phyloP scores from a whole-genome alignment of 2,888 invertebrate genomes.

The Campoletis raptor region DNA sequence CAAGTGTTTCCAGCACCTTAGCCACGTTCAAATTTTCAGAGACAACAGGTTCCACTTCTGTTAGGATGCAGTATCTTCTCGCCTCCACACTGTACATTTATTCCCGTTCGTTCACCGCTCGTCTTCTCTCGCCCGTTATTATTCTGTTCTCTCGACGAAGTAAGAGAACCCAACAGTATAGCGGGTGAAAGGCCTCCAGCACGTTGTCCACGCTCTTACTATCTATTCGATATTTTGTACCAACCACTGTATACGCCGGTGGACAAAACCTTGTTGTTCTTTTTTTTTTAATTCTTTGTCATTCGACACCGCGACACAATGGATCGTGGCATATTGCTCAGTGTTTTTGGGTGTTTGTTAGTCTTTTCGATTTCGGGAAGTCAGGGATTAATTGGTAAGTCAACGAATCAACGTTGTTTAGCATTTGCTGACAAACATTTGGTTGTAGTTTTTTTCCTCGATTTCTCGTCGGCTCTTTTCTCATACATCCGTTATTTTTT shows the following conservation, averaged over 20 bases:
- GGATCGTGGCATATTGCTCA: constrained; percentile 45
- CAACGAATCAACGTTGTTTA: not conserved
- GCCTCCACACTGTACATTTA: constrained; percentile 36
- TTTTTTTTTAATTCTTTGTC: constrained; percentile 29
- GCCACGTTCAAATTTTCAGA: constrained; percentile 11
- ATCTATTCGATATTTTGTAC: constrained; percentile 23
- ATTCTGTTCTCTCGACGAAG: constrained; percentile 33
- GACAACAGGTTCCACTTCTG: constrained; percentile 53
- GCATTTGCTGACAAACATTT: not conserved
- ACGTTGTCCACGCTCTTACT: constrained; percentile 48
- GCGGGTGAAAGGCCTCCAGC: constrained; percentile 66
- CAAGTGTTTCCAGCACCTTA: not conserved
- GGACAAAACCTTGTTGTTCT: constrained; percentile 1
- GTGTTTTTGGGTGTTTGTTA: constrained; percentile 37
- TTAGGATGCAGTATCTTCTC: constrained; percentile 8
- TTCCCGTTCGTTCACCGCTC: constrained; percentile 67
- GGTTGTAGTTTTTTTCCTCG: not conserved
- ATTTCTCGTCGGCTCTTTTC: not conserved
- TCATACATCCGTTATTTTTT: not conserved
- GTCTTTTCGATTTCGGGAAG: constrained; percentile 22
- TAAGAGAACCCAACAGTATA: constrained; percentile 46
- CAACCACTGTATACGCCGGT: constrained; percentile 27
- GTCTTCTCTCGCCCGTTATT: constrained; percentile 54
- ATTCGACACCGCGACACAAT: constrained; percentile 27
- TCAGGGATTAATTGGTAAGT: constrained; percentile 57